Base-by-base conservation (phyloP, 2,888 invertebrate genomes). In the Frankliniella fusca region DNA sequence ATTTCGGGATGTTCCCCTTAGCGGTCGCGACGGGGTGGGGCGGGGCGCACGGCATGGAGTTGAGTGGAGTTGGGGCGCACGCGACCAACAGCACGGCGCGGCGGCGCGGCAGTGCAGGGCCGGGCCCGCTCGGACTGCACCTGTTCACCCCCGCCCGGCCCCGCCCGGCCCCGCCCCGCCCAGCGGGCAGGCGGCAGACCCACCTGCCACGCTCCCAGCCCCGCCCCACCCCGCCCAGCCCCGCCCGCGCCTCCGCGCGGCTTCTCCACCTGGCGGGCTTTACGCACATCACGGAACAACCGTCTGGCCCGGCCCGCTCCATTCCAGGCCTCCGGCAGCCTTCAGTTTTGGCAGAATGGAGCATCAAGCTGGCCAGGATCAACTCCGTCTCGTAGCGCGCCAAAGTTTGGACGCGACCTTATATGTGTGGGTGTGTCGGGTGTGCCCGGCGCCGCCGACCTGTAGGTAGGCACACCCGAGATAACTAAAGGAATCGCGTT, bases 51-150 rank as follows among this genome's bases (percentile, higher is more conserved):
- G 80, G 70, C 82, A 80, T 80, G 70, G 79, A 61, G 82, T 27
- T 86, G 86, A 85, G 86, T 86, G 85, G 86, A 86, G 86, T 86
- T 87, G 87, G 86, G 87, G 87, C 80, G 80, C 18, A 38, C 48
- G 18, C 38, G 20, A n/a, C 15, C n/a, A n/a, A n/a, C 61, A n/a
- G 61, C 61, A n/a, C 15, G 61, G 7, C 18, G 61, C 61, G 61
- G 54, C 20, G 7, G 54, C 54, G 54, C 20, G 54, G 54, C 54
- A 20, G 50, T 9, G 50, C 10, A 20, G 3, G 2, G 54, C 15
- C 20, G 61, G 18, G 61, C 61, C 18, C 12, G n/a, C 61, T 18
- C 15, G 61, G 27, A 27, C 23, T 76, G 70, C 70, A 76, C 70
- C 70, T 76, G 70, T 76, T 76, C 70, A 76, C 70, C 27, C 27